Percentiles rank a stretch among this genome's conserved stretches.
phyloP scores from a whole-genome alignment of 2,797 vertebrate species.

The Anableps anableps region DNA sequence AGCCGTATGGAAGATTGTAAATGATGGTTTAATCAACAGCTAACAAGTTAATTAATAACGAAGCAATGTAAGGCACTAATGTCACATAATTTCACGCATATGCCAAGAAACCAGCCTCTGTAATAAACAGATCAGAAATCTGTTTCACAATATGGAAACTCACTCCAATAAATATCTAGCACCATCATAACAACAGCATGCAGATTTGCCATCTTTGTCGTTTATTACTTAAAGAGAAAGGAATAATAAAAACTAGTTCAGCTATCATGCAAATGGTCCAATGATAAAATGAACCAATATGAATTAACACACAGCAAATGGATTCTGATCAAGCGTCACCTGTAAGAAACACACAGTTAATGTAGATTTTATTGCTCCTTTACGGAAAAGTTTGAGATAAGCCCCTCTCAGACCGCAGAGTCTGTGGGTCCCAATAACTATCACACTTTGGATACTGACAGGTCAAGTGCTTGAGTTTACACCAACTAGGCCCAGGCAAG shows the following conservation, averaged over 20 bases:
- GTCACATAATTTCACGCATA: not conserved
- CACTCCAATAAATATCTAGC: conserved; percentile 7
- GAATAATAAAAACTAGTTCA: conserved; percentile 5
- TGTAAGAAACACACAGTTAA: not conserved
- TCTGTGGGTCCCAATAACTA: no score
- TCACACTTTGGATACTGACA: not conserved
- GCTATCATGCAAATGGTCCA: not conserved
- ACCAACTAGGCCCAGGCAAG: conserved; percentile 34
- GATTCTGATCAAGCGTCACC: not conserved
- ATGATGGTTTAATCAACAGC: not conserved
- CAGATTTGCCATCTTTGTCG: not conserved
- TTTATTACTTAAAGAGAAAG: not conserved
- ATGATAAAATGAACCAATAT: conserved; percentile 5
- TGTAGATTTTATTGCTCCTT: no score
- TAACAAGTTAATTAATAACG: not conserved
- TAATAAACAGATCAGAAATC: conserved; percentile 5
- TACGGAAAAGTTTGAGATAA: not conserved
- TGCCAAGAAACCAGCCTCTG: not conserved
- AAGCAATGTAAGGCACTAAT: not conserved
- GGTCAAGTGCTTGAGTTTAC: conserved; percentile 52
- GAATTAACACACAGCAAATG: not conserved
- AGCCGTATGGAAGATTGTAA: not conserved
- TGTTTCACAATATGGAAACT: conserved; percentile 1
- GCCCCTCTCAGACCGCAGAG: no score
- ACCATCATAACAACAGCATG: not conserved